Evolutionary conservation across 2,888 invertebrate genomes (phyloP), one percentile per base, ranked within the genome.

Genomic region (Cryptus viduatorius): DNA sequence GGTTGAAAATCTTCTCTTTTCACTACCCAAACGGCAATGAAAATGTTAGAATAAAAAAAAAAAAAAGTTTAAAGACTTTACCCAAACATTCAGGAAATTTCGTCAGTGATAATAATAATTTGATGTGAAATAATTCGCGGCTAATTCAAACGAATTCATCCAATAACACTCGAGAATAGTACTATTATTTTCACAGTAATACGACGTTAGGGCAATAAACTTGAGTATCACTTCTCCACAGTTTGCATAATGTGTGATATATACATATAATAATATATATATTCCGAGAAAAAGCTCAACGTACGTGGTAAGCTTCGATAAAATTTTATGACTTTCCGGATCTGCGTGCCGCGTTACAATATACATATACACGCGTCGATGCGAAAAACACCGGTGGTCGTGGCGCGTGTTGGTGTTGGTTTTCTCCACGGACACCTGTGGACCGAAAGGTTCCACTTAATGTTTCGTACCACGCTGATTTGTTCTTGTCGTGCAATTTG

Each of bases 401-500:
- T 14, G 42, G 48, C 4, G 29, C 14, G 50, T 10, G 24, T 76
- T 3, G 19, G 53, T 53, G 53, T 53, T 53, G 19, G 19, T 53
- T 1, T 53, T 29, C 75, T 48, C 64, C 37, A 75, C 31, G 19
- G 44, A 50, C 73, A 64, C 61, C 48, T 73, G 73, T 73, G 48
- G 61, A 48, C 50, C 65, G 24, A 65, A 76, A 53, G 19, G 53
- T 76, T 76, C 50, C 48, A 65, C 76, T 76, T 65, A 65, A 56
- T 56, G 37, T 56, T 71, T 71, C 37, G 53, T 56, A 37, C 56
- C 19, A 56, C 42, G 71, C 42, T 24, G 71, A 10, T 12, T 37
- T 16, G 37, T 53, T 75, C 42, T 12, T 16, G 48, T n/a, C 46
- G 16, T 37, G 65, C 76, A 65, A 76, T 76, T 76, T 76, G 65